phyloP scores from a whole-genome alignment of 2,888 invertebrate species.

The Catotricha subobsoleta region DNA sequence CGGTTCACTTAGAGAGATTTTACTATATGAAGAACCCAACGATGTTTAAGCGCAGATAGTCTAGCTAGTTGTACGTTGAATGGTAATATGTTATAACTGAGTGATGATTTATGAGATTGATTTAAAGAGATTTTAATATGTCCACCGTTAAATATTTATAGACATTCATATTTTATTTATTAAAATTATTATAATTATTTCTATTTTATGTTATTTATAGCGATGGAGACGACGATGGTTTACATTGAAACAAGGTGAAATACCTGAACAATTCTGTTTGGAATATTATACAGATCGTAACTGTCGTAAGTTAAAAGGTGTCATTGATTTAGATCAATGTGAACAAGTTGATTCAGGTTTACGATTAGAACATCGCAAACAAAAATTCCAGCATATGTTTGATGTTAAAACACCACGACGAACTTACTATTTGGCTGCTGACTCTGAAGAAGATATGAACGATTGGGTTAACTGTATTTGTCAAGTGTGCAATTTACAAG shows the following conservation, averaged over 20 bases:
- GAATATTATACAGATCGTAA: conserved; percentile 84
- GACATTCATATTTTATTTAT: too few species aligned
- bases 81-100: too few species aligned
- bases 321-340: conserved; percentile 87
- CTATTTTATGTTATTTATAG: too few species aligned
- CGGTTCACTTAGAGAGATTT: too few species aligned
- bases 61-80: too few species aligned
- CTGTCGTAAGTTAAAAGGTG: conserved; percentile 69
- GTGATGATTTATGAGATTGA: too few species aligned
- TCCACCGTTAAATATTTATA: too few species aligned
- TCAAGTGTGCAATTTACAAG: conserved; percentile 72
- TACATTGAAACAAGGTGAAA: conserved; percentile 75
- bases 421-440: conserved; percentile 83
- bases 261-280: conserved; percentile 83
- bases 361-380: conserved; percentile 61
- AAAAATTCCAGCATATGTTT: conserved; percentile 70
- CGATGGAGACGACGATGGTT: conserved; percentile 94
- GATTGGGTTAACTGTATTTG: conserved; percentile 92
- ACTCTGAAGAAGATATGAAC: conserved; percentile 81
- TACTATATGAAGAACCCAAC: too few species aligned
- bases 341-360: conserved; percentile 84
- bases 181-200: too few species aligned
- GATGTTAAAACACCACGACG: conserved; percentile 76
- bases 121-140: too few species aligned
- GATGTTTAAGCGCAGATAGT: too few species aligned